Percentiles rank a stretch among this genome's conserved stretches.
phyloP scores from a whole-genome alignment of 2,113 vertebrate genomes.

The Stercorarius parasiticus region DNA sequence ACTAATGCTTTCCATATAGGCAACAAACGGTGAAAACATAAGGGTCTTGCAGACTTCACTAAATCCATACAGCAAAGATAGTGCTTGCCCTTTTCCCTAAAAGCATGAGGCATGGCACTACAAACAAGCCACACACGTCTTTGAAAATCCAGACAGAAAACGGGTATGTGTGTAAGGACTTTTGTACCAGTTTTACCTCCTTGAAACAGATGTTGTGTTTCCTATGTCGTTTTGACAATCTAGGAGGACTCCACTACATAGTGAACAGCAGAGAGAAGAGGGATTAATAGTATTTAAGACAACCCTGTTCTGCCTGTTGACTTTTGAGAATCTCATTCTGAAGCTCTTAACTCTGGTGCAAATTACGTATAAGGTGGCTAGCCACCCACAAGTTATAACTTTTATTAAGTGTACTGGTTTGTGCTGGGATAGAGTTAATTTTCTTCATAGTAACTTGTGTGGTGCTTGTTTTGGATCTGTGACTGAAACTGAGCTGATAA shows the following conservation, averaged over 20 bases:
- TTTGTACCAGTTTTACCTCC: not conserved
- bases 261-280: not conserved
- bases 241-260: not conserved
- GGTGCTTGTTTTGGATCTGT: not conserved
- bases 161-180: rapidly evolving
- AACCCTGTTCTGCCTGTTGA: not conserved
- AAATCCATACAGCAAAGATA: not conserved
- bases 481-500: not conserved
- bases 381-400: not conserved
- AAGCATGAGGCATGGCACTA: not conserved
- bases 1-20: not conserved
- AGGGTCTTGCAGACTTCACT: not conserved
- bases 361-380: not conserved
- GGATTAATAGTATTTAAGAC: not conserved
- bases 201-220: not conserved
- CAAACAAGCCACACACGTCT: not conserved
- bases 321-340: not conserved
- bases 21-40: not conserved
- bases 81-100: not conserved
- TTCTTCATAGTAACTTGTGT: not conserved
- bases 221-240: not conserved
- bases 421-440: not conserved
- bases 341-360: not conserved
- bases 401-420: not conserved
- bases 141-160: not conserved